Percentiles rank a stretch among this genome's conserved stretches.
phyloP scores from a whole-genome alignment of 2,113 vertebrate species.

The Plecotus auritus region DNA sequence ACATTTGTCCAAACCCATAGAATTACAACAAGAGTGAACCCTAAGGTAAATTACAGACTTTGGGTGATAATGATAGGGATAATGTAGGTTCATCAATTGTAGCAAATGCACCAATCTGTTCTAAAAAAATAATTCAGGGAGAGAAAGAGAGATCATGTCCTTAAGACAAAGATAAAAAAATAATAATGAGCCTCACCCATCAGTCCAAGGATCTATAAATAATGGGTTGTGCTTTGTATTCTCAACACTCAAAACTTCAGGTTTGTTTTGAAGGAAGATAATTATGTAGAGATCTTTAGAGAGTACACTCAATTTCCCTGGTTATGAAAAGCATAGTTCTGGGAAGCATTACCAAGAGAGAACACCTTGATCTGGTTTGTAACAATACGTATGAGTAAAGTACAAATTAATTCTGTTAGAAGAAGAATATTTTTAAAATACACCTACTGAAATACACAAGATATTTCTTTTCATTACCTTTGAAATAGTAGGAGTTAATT shows the following conservation, averaged over 20 bases:
- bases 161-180: background rate
- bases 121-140: background rate
- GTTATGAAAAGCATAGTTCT: conserved; percentile 45
- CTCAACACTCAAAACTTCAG: conserved; percentile 24
- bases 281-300: conserved; percentile 28
- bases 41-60: background rate
- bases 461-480: conserved; percentile 15
- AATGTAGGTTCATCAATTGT: background rate
- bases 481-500: background rate
- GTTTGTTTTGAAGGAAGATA: conserved; percentile 3
- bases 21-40: background rate
- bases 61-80: background rate
- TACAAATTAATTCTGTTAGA: background rate
- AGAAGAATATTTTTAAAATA: conserved; percentile 23
- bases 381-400: conserved; percentile 10
- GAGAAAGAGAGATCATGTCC: background rate
- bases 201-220: conserved; percentile 12
- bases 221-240: background rate
- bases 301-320: background rate
- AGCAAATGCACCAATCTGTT: background rate
- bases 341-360: conserved; percentile 18
- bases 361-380: background rate
- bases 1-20: background rate
- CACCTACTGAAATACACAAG: background rate
- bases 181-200: background rate